Conservation (phyloP, 1,140 invertebrate species). For the Bombus confusus region DNA sequence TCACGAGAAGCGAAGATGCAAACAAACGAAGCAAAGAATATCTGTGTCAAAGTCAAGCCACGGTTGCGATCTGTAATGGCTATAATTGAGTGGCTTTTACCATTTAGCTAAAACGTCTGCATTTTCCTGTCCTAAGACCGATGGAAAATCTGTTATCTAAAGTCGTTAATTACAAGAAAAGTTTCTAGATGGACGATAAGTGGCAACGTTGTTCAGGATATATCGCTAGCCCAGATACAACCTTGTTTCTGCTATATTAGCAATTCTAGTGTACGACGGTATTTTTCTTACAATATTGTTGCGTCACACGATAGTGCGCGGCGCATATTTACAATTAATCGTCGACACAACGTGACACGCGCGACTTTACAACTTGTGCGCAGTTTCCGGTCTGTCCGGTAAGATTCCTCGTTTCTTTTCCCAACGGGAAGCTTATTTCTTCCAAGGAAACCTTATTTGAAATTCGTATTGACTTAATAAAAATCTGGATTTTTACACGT, state of each 20-base stretch:
- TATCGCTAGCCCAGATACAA: constrained; percentile 45
- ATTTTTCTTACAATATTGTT: constrained; percentile 44
- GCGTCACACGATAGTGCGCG: background rate
- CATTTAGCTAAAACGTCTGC: no score
- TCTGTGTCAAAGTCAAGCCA: no score
- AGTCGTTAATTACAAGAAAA: constrained; percentile 51
- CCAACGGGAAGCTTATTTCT: no score
- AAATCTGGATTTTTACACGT: background rate
- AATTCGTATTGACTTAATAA: background rate
- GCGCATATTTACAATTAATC: constrained; percentile 51
- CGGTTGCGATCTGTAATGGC: no score
- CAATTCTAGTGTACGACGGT: constrained; percentile 48
- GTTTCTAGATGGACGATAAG: constrained; percentile 32
- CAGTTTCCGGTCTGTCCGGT: constrained; percentile 12
- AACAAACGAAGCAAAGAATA: no score
- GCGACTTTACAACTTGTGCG: background rate
- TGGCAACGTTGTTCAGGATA: constrained; percentile 30
- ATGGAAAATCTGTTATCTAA: constrained; percentile 34
- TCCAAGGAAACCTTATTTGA: background rate
- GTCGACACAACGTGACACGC: constrained; percentile 8
- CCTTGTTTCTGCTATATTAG: constrained; percentile 44
- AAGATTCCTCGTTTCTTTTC: constrained; percentile 3
- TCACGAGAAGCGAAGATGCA: no score
- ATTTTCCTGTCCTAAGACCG: no score
- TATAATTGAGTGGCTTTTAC: no score